These are phyloP conservation scores for Erithacus rubecula DNA, from an alignment of 2,797 vertebrate species.

Conservation along the genomic window DNA sequence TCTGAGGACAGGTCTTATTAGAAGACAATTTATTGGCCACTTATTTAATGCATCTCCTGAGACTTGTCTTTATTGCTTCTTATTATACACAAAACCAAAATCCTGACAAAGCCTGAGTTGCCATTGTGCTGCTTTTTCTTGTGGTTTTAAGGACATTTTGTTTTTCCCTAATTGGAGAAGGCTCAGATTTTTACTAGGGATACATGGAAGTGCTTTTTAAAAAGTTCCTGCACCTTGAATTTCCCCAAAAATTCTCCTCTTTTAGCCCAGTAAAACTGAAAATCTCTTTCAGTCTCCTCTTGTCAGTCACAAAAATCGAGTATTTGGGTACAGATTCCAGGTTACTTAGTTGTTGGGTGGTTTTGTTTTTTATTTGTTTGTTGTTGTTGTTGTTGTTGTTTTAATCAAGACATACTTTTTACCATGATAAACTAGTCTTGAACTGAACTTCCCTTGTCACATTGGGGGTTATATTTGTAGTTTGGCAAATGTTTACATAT, in stretches of 20 bases:
- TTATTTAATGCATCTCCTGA: neutral
- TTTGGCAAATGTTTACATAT: neutral
- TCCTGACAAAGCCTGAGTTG: neutral
- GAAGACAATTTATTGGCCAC: conserved; percentile 15
- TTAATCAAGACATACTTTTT: neutral
- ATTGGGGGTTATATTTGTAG: neutral
- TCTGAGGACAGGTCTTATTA: conserved; percentile 15
- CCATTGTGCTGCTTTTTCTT: neutral
- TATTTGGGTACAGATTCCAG: conserved; percentile 32
- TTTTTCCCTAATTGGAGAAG: neutral
- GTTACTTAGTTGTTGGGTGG: neutral
- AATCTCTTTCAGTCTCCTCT: neutral
- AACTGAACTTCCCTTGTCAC: neutral
- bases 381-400: neutral
- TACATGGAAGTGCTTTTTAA: neutral
- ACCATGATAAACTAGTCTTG: neutral
- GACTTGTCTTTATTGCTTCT: neutral
- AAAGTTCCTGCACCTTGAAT: neutral
- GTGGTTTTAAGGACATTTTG: neutral
- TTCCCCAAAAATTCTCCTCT: neutral
- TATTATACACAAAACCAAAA: conserved; percentile 44
- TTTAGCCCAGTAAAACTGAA: neutral
- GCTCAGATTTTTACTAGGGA: conserved; percentile 22
- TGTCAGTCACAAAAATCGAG: neutral
- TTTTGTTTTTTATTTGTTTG: neutral